Base-by-base conservation (phyloP, 2,888 invertebrate genomes). In the Andricus quercusramuli region DNA sequence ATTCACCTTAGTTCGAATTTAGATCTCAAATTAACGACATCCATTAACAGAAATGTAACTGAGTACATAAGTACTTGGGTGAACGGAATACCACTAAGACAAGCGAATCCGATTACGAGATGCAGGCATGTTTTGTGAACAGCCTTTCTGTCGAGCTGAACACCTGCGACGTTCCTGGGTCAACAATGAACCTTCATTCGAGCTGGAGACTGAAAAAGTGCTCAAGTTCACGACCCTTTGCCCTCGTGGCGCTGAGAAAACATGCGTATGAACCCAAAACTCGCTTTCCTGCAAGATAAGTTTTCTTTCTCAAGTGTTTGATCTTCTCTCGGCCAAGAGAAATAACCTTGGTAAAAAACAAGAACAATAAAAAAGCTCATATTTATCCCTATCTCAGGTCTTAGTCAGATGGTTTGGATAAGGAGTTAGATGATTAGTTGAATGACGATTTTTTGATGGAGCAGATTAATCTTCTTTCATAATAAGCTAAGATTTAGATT, bases 161-260 rank as follows among this genome's bases (percentile, higher is more conserved):
- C 68, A 70, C 17, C 47, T 51, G 8, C 47, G 44, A 68, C 47
- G 68, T 47, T 68, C 25, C 44, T 47, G 25, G 68, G 47, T 70
- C 47, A 70, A 70, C 29, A 70, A 51, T 51, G 68, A 29, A 47
- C 47, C n/a, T 56, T 56, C n/a, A 56, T 6, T n/a, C n/a, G n/a
- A n/a, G 4, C 8, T 47, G 68, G 29, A 70, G 47, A 70, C 29
- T 47, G 47, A 70, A 70, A 51, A 70, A 47, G 29, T 70, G 47
- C 47, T 70, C 47, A 70, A 70, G 47, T 70, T 70, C 68, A 70
- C 47, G 68, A 70, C 29, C 51, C 15, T 70, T 70, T 70, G 29
- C 29, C 70, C 47, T 51, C 70, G 17, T 44, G 47, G 47, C 29
- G 13, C 70, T 70, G 47, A 47, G 20, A n/a, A 70, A 70, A 47